Evolutionary conservation across 2,113 vertebrate species (phyloP).

Genomic region (Dendropsophus ebraccatus): DNA sequence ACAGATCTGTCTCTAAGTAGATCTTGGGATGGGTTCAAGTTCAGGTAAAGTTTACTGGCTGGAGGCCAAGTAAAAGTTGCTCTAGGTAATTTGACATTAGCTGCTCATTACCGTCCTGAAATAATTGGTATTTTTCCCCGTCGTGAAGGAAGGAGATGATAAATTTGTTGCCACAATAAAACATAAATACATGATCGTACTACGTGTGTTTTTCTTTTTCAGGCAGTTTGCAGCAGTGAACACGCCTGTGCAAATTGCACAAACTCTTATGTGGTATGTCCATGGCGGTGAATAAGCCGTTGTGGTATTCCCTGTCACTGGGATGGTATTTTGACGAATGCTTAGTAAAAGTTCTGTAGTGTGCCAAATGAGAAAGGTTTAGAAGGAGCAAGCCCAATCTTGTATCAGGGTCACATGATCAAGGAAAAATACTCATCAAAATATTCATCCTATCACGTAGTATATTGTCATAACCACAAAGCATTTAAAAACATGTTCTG

Average conservation of each 20-base stretch:
- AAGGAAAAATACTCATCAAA: slow-evolving; percentile 17
- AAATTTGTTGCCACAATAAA: slow-evolving; percentile 59
- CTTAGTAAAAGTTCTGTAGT: slow-evolving; percentile 30
- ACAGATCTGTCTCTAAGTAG: not conserved
- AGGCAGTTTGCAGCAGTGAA: slow-evolving; percentile 42
- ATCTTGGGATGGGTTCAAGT: slow-evolving; percentile 40
- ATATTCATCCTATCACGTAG: not conserved
- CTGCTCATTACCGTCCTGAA: slow-evolving; percentile 29
- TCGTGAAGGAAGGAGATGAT: slow-evolving; percentile 49
- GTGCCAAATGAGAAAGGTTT: slow-evolving; percentile 12
- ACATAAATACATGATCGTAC: slow-evolving; percentile 44
- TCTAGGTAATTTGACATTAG: slow-evolving; percentile 35
- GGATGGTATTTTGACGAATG: slow-evolving; percentile 40
- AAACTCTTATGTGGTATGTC: slow-evolving; percentile 33
- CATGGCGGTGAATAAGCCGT: slow-evolving; percentile 20
- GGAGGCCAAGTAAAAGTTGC: slow-evolving; percentile 30
- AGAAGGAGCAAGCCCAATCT: slow-evolving; percentile 41
- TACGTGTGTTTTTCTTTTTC: slow-evolving; percentile 32
- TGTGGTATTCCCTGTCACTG: slow-evolving; percentile 39
- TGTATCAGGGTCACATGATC: slow-evolving; percentile 29
- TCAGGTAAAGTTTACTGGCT: slow-evolving; percentile 41
- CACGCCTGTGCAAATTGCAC: slow-evolving; percentile 53
- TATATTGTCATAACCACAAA: no score
- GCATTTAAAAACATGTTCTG: no score
- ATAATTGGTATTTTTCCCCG: slow-evolving; percentile 19